Evolutionary conservation across 2,888 invertebrate species (phyloP).

Genomic region (Clostera curtula): DNA sequence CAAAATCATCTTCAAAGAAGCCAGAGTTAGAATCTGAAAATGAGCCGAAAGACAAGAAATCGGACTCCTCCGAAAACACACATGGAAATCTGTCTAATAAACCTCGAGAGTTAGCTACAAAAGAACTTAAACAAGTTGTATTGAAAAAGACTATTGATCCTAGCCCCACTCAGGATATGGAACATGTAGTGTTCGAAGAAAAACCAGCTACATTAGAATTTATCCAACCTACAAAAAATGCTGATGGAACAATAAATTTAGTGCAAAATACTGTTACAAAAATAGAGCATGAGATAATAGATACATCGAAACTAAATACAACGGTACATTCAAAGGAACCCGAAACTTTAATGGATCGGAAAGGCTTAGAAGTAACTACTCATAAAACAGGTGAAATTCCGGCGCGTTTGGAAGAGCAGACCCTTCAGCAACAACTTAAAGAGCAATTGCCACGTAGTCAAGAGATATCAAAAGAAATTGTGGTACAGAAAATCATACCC

Average conservation of each 20-base stretch:
- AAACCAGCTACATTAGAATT: constrained; percentile 34
- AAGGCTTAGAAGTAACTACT: constrained; percentile 6
- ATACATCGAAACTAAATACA: constrained; percentile 7
- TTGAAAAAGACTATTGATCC: constrained; percentile 11
- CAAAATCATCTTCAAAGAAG: no score
- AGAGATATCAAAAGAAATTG: constrained; percentile 11
- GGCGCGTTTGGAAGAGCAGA: no score
- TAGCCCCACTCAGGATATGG: constrained; percentile 16
- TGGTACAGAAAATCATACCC: constrained; percentile 29
- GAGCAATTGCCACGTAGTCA: no score
- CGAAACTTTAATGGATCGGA: no score
- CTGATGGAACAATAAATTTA: constrained; percentile 35
- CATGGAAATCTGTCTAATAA: constrained; percentile 7
- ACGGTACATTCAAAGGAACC: constrained; percentile 5
- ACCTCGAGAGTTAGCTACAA: constrained; percentile 2
- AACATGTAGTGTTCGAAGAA: constrained; percentile 23
- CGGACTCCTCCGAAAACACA: constrained; percentile 1
- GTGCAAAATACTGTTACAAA: constrained; percentile 37
- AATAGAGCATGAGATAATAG: constrained; percentile 28
- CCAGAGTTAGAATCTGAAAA: no score
- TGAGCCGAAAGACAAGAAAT: no score
- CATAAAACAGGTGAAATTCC: constrained; percentile 4
- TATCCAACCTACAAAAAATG: constrained; percentile 27
- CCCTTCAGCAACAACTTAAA: no score
- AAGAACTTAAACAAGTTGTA: constrained; percentile 5